Evolutionary conservation across 2,888 invertebrate genomes (phyloP).

Genomic region (Macrosoma leucophasiata): DNA sequence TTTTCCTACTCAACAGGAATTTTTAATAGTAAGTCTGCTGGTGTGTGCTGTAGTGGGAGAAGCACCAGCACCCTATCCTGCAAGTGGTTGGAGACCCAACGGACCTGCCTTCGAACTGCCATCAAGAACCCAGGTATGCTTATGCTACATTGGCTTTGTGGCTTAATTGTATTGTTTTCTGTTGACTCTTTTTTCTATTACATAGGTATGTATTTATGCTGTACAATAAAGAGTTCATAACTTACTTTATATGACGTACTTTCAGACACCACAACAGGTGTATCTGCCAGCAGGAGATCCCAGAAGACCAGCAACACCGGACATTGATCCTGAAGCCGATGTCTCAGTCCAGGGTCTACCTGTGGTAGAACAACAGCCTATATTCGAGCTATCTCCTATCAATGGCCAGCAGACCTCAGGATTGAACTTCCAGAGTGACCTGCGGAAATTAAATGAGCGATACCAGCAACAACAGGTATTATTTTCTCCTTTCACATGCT

Average conservation of each 20-base stretch:
- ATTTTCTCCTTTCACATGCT: no score
- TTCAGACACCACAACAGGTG: constrained; percentile 32
- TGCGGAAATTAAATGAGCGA: constrained; percentile 46
- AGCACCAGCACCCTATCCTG: constrained; percentile 53
- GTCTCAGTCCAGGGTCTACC: constrained; percentile 64
- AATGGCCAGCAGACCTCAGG: constrained; percentile 58
- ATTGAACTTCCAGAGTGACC: constrained; percentile 46
- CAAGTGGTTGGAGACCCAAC: constrained; percentile 61
- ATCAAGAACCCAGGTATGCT: constrained; percentile 27
- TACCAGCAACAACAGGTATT: constrained; percentile 50
- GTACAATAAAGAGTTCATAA: not conserved
- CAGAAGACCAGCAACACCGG: constrained; percentile 35
- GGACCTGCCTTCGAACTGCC: constrained; percentile 61
- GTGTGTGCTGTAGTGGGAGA: constrained; percentile 41
- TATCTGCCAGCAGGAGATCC: constrained; percentile 55
- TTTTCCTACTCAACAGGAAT: constrained; percentile 37
- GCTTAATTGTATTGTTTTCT: no score
- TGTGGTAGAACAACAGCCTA: constrained; percentile 47
- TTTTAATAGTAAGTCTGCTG: constrained; percentile 44
- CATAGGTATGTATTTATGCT: not conserved
- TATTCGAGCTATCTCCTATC: constrained; percentile 57
- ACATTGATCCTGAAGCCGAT: constrained; percentile 44
- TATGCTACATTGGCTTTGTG: no score
- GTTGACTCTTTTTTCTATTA: not conserved
- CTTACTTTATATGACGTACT: not conserved